Conservation (phyloP, 2,888 invertebrate genomes). For the Muschampia plurimacula region DNA sequence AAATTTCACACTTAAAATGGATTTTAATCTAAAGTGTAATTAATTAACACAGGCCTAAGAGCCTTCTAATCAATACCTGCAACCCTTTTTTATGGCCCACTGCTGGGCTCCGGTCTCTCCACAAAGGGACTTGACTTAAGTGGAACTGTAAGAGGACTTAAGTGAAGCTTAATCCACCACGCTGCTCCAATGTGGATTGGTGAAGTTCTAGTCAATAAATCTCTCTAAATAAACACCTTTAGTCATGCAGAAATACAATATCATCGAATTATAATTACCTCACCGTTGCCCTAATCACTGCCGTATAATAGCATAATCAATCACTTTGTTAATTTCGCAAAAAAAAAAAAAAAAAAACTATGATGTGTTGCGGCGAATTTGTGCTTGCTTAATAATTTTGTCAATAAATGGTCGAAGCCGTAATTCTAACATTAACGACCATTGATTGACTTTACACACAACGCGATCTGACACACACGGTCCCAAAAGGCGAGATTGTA, state of each 20-base stretch:
- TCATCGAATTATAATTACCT: conserved; percentile 1
- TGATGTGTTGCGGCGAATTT: conserved; percentile 9
- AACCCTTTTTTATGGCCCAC: too few relatives aligned
- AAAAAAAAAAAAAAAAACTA: conserved; percentile 2
- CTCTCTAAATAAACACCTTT: neutral
- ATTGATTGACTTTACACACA: conserved; percentile 36
- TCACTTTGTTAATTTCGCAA: conserved; percentile 33
- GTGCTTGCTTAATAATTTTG: conserved; percentile 33
- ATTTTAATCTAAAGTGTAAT: too few relatives aligned
- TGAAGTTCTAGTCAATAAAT: too few relatives aligned
- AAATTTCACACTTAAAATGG: too few relatives aligned
- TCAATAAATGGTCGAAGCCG: conserved; percentile 25
- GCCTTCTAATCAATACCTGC: too few relatives aligned
- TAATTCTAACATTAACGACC: conserved; percentile 29
- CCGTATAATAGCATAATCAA: conserved; percentile 27
- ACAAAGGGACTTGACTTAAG: too few relatives aligned
- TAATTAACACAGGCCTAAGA: too few relatives aligned
- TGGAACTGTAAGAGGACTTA: too few relatives aligned
- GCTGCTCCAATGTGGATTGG: too few relatives aligned
- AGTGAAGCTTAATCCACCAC: too few relatives aligned
- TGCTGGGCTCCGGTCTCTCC: too few relatives aligned
- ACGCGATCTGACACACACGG: conserved; percentile 29
- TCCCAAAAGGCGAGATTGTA: conserved; percentile 29
- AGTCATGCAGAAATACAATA: neutral
- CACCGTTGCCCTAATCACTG: conserved; percentile 21